Conservation (phyloP, 2,888 invertebrate species). For the Perizoma flavofasciatum region DNA sequence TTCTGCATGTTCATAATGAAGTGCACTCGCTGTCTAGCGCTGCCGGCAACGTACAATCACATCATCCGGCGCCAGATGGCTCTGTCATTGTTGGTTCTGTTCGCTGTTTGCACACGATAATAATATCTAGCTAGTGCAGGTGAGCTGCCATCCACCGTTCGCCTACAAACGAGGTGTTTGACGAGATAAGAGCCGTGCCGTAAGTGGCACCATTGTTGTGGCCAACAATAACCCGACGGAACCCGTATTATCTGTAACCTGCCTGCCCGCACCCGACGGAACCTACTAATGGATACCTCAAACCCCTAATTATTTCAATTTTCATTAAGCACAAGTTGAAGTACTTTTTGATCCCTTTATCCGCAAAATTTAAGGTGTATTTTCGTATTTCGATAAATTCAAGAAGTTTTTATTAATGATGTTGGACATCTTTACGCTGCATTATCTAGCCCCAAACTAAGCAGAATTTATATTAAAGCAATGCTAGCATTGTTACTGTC, state of each 20-base stretch:
- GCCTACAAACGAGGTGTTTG: constrained; percentile 67
- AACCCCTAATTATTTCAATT: constrained; percentile 73
- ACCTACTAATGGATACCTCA: constrained; percentile 67
- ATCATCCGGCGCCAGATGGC: constrained; percentile 4
- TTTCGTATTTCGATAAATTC: too few species aligned
- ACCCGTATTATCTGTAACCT: constrained; percentile 64
- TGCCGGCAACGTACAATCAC: constrained; percentile 1
- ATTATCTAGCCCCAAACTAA: too few species aligned
- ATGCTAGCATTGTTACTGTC: too few species aligned
- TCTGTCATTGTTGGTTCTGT: constrained; percentile 32
- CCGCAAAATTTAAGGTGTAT: constrained; percentile 36
- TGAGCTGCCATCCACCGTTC: constrained; percentile 51
- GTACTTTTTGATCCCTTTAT: constrained; percentile 62
- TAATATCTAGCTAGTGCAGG: constrained; percentile 62
- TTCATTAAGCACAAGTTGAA: constrained; percentile 61
- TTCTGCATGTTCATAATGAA: too few species aligned
- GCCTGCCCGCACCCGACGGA: constrained; percentile 48
- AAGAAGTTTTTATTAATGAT: too few species aligned
- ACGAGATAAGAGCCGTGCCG: constrained; percentile 68
- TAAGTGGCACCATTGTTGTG: constrained; percentile 70
- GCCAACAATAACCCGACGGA: constrained; percentile 67
- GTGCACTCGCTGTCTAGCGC: background rate
- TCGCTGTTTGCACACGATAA: constrained; percentile 22
- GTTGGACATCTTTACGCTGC: too few species aligned
- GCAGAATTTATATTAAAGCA: too few species aligned